Evolutionary conservation across 2,113 vertebrate species (phyloP).

Genomic region (Arvicanthis niloticus): DNA sequence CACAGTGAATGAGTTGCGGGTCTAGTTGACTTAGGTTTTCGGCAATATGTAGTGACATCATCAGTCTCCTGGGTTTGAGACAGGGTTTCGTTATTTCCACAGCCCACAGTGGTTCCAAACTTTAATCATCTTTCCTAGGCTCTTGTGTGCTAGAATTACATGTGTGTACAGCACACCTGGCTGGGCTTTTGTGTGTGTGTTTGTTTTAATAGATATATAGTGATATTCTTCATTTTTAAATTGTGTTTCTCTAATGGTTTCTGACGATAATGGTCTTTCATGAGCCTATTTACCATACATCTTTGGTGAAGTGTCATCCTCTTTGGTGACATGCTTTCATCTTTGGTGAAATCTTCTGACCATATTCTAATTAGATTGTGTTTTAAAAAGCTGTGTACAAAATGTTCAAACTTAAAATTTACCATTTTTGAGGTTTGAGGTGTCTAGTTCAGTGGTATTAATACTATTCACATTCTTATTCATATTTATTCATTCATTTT

Average conservation of each 20-base stretch:
- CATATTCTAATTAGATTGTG: background rate
- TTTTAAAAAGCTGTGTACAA: slow-evolving; percentile 19
- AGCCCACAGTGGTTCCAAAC: background rate
- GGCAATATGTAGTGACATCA: background rate
- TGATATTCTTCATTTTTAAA: background rate
- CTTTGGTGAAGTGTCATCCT: background rate
- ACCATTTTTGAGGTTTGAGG: background rate
- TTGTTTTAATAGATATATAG: background rate
- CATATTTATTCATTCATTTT: background rate
- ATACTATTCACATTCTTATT: background rate
- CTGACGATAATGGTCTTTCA: background rate
- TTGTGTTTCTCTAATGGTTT: slow-evolving; percentile 29
- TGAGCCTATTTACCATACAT: background rate
- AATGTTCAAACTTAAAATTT: background rate
- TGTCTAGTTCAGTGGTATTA: background rate
- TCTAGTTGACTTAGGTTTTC: background rate
- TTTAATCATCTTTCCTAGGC: background rate
- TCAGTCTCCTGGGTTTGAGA: background rate
- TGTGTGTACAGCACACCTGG: background rate
- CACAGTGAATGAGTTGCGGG: background rate
- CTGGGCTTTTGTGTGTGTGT: background rate
- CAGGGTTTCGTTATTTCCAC: background rate
- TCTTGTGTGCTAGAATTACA: background rate
- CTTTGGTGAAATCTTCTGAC: slow-evolving; percentile 9
- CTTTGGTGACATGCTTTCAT: background rate